Evolutionary conservation across 2,888 invertebrate species (phyloP).

Genomic region (Epsilonema sp.): DNA sequence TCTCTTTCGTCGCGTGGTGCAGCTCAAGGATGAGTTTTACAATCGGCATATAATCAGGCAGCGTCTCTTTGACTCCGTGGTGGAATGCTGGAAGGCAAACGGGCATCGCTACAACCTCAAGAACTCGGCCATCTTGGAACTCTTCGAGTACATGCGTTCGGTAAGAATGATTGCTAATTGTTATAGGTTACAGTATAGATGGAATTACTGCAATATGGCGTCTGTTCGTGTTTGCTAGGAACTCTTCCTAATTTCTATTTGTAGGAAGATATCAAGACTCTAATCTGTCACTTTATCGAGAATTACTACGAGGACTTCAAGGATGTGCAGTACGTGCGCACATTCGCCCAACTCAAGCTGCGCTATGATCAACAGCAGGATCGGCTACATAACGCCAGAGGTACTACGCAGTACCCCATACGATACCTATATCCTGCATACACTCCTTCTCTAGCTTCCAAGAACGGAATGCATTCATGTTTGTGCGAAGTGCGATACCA

Average conservation of each 20-base stretch:
- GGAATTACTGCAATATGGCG: too few species aligned
- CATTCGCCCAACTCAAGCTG: slow-evolving; percentile 73
- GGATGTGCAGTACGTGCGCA: slow-evolving; percentile 88
- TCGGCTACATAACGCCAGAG: too few species aligned
- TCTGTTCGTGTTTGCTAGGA: too few species aligned
- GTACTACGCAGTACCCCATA: slow-evolving; percentile 40
- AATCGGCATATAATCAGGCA: slow-evolving; percentile 84
- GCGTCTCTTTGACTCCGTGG: slow-evolving; percentile 79
- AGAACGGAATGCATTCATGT: too few species aligned
- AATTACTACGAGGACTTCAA: slow-evolving; percentile 83
- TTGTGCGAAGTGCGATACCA: too few species aligned
- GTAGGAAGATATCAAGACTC: slow-evolving; percentile 36
- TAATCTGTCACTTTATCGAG: slow-evolving; percentile 68
- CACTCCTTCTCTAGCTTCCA: not conserved
- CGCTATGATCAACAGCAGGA: slow-evolving; percentile 80
- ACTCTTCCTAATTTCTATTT: slow-evolving; percentile 7
- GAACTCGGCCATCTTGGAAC: slow-evolving; percentile 92
- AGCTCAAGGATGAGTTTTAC: slow-evolving; percentile 94
- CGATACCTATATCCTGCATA: not conserved
- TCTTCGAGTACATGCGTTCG: slow-evolving; percentile 76
- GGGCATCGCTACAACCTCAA: slow-evolving; percentile 93
- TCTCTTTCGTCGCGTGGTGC: slow-evolving; percentile 88
- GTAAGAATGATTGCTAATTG: slow-evolving; percentile 8
- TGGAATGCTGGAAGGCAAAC: slow-evolving; percentile 85
- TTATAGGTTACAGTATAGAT: too few species aligned